Evolutionary conservation across 1,140 invertebrate genomes (phyloP).

Genomic region (Ephestia elutella): DNA sequence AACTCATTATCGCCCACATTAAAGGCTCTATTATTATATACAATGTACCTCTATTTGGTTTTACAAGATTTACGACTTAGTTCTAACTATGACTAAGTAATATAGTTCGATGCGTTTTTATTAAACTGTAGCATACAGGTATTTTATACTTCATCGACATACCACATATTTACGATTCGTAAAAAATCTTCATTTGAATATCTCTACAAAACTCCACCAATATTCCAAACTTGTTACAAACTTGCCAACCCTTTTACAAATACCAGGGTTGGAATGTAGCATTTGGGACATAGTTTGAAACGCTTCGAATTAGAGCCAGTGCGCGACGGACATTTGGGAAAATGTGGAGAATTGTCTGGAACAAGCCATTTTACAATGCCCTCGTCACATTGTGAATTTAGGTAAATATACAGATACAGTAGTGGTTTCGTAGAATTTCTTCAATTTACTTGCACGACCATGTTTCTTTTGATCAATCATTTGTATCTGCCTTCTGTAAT

Average conservation of each 20-base stretch:
- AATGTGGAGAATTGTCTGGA: not conserved
- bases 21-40: not conserved
- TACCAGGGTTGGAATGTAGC: not conserved
- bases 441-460: too few species aligned
- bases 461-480: too few species aligned
- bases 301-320: not conserved
- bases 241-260: constrained; percentile 1
- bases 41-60: too few species aligned
- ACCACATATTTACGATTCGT: too few species aligned
- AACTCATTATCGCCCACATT: not conserved
- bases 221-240: not conserved
- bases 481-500: too few species aligned
- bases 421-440: too few species aligned
- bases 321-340: not conserved
- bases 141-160: too few species aligned
- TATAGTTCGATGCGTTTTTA: too few species aligned
- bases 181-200: too few species aligned
- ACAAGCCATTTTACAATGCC: not conserved
- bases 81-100: too few species aligned
- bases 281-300: constrained; percentile 1
- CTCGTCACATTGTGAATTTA: not conserved
- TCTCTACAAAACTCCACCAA: not conserved
- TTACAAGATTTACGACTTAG: too few species aligned
- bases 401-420: not conserved
- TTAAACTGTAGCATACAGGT: too few species aligned